Base-by-base conservation (phyloP, 2,113 vertebrate species). In the Menura novaehollandiae region DNA sequence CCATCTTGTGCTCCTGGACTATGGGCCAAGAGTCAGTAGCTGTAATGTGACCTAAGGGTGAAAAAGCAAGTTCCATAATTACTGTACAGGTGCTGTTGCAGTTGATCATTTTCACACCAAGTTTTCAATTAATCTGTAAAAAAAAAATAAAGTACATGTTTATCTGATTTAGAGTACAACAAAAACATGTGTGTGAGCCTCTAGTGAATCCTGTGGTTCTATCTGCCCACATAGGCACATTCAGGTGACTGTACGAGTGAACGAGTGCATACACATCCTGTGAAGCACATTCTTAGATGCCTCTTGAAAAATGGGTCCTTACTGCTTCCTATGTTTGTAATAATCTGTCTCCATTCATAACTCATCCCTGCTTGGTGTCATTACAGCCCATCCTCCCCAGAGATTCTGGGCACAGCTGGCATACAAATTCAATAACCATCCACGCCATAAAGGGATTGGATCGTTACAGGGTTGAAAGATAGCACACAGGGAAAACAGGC, bases 381-480 rank as follows among this genome's bases (percentile, higher is more conserved):
- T 87, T 97, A 89, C 76, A 94, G 60, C 51, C 39, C 69, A 46
- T 87, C 80, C 51, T 96, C 90, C 94, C 73, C 56, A 93, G 92
- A 94, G 97, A 87, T 62, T 89, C 24, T 66, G 85, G 96, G 77
- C 72, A 76, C 96, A 95, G 77, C 75, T 96, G 89, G 86, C 92
- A 81, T 91, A 93, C 59, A 80, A 89, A 71, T 63, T 96, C 85
- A 96, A 86, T 94, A 95, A 96, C 77, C 73, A 92, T 95, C 96
- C 75, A 43, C 30, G 58, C 64, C 32, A 68, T 76, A 59, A 95
- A 83, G 73, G 92, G 52, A 89, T 35, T 78, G 74, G 66, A 84
- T 92, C 5, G 0, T 95, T 92, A 89, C 7, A 13, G 44, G 53
- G 55, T 64, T 89, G 95, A 91, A 94, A 81, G 68, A 81, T 55